Evolutionary conservation across 2,888 invertebrate genomes (phyloP).

Genomic region (Rhimphoctona megacephalus): DNA sequence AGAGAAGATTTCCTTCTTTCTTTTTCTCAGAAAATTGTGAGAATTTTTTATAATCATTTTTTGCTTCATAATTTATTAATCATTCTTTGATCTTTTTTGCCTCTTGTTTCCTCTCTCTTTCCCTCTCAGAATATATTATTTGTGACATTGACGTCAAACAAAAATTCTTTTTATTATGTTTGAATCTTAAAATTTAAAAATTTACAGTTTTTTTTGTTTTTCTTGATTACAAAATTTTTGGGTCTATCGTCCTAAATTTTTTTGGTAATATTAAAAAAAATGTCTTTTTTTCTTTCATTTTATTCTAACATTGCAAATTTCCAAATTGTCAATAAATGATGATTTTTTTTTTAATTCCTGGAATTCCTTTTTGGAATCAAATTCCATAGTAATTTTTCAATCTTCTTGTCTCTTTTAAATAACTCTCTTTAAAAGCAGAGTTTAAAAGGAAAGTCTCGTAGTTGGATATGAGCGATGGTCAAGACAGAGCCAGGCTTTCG

Average conservation of each 20-base stretch:
- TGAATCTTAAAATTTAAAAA: background rate
- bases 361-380: background rate
- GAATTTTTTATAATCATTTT: background rate
- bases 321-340: background rate
- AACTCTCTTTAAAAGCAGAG: conserved; percentile 48
- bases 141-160: background rate
- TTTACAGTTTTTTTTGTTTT: background rate
- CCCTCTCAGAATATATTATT: background rate
- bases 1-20: background rate
- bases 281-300: background rate
- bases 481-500: conserved; percentile 51
- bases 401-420: background rate
- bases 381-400: background rate
- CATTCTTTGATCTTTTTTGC: too few relatives aligned
- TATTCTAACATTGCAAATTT: background rate
- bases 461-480: conserved; percentile 23
- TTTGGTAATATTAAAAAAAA: background rate
- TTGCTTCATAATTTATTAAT: background rate
- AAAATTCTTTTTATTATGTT: background rate
- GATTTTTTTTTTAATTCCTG: background rate
- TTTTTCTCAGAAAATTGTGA: background rate
- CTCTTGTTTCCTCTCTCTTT: background rate
- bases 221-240: too few relatives aligned
- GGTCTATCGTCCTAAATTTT: too few relatives aligned
- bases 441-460: conserved; percentile 60